Evolutionary conservation across 1,140 invertebrate species (phyloP).

Genomic region (Drosophila pandora): DNA sequence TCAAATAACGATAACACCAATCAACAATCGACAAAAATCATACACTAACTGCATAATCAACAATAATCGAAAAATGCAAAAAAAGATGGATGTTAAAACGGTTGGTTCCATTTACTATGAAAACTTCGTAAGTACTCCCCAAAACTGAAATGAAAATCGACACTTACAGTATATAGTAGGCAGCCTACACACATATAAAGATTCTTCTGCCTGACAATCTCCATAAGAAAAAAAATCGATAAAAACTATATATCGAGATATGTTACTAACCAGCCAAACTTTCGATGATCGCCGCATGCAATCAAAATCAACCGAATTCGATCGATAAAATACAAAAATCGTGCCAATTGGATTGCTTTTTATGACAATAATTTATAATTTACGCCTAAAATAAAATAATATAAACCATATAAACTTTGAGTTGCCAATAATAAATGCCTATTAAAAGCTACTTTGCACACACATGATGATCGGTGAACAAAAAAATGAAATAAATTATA

Average conservation of each 20-base stretch:
- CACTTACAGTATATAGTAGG: slow-evolving; percentile 22
- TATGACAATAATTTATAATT: slow-evolving; percentile 11
- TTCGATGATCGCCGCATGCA: slow-evolving; percentile 31
- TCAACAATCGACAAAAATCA: slow-evolving; percentile 45
- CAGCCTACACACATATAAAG: slow-evolving; percentile 36
- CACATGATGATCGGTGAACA: not conserved
- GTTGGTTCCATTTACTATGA: slow-evolving; percentile 96
- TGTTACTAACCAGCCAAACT: slow-evolving; percentile 16
- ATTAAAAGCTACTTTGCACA: not conserved
- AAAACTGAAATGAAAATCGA: slow-evolving; percentile 42
- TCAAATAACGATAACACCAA: slow-evolving; percentile 37
- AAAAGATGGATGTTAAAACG: slow-evolving; percentile 95
- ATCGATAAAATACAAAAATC: slow-evolving; percentile 10
- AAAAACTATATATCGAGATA: slow-evolving; percentile 20
- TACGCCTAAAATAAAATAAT: not conserved
- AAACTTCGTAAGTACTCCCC: slow-evolving; percentile 93
- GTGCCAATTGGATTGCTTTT: slow-evolving; percentile 19
- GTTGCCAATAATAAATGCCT: slow-evolving; percentile 2
- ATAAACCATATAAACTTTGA: slow-evolving; percentile 10
- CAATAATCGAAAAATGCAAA: slow-evolving; percentile 63
- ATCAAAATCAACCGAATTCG: slow-evolving; percentile 33
- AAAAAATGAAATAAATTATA: slow-evolving; percentile 1
- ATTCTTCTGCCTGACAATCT: slow-evolving; percentile 18
- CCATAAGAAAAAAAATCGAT: slow-evolving; percentile 15
- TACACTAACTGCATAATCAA: slow-evolving; percentile 53